Evolutionary conservation across 2,113 vertebrate species (phyloP), one percentile per base, ranked within the genome.

Genomic region (Willisornis vidua): DNA sequence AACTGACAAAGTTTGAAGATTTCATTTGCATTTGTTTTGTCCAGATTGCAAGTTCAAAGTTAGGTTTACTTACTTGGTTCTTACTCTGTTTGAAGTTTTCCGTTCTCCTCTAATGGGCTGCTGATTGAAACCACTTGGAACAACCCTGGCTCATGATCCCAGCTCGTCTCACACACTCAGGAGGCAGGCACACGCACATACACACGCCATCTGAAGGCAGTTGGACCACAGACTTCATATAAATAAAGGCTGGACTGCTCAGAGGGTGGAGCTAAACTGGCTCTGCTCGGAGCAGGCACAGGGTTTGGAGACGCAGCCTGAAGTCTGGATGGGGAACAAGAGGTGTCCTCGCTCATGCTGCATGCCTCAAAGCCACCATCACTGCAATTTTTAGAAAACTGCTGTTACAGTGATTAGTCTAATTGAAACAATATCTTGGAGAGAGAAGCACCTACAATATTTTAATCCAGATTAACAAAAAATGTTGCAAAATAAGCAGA

Each of bases 91-190:
- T 94, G 97, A 97, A 94, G 96, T 93, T 98, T 98, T 96, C 96
- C 94, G 71, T 85, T 96, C 89, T 95, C 90, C 96, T 93, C 97
- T 97, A 96, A 95, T 70, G 92, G 96, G 75, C 43, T 91, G 97
- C 95, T 96, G 98, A 98, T 97, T 98, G 97, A 97, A 98, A 97
- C 95, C 98, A 96, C 96, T 97, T 96, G 83, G 97, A 97, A 94
- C 90, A 97, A 91, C 79, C 75, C 96, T 94, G 97, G 92, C 96
- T 97, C 63, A 83, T 90, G 97, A 96, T 97, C 97, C 92, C 97
- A 62, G 66, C 70, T 91, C 92, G 97, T 97, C 94, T 96, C 94
- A 85, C 92, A 71, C 89, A 92, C 94, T 97, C 94, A 65, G 70
- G 91, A 96, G 93, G 95, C 86, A 93, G 95, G 70, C 90, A 93